Conservation (phyloP, 1,140 invertebrate genomes). For the Dendroctonus valens region DNA sequence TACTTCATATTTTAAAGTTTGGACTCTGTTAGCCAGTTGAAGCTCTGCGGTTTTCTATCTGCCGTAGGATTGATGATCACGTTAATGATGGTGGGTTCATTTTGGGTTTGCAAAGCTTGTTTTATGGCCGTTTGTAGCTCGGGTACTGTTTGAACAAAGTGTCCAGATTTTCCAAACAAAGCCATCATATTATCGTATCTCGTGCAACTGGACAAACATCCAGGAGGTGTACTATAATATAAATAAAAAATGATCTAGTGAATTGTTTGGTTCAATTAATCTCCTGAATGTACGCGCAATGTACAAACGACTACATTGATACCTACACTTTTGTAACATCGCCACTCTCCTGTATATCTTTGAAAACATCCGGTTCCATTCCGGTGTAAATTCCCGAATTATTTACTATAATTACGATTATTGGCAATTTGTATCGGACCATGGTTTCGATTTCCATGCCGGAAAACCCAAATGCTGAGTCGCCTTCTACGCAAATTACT, state of each 20-base stretch:
- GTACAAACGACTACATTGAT: no score
- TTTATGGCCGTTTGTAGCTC: slow-evolving; percentile 73
- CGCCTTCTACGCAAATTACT: slow-evolving; percentile 88
- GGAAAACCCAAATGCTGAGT: slow-evolving; percentile 96
- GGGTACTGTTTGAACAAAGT: slow-evolving; percentile 72
- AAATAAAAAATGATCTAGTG: slow-evolving; percentile 8
- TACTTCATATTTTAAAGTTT: slow-evolving; percentile 60
- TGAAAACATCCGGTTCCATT: slow-evolving; percentile 72
- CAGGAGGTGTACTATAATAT: slow-evolving; percentile 80
- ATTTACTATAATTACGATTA: slow-evolving; percentile 90
- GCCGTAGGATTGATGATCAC: slow-evolving; percentile 85
- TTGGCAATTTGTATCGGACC: slow-evolving; percentile 88
- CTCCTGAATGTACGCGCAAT: no score
- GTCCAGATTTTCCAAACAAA: slow-evolving; percentile 79
- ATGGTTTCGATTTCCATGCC: slow-evolving; percentile 98
- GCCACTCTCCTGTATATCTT: slow-evolving; percentile 64
- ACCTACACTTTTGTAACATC: slow-evolving; percentile 65
- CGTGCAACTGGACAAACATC: slow-evolving; percentile 69
- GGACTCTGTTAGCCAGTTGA: slow-evolving; percentile 88
- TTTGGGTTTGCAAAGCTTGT: slow-evolving; percentile 63
- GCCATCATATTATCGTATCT: slow-evolving; percentile 89
- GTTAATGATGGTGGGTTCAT: slow-evolving; percentile 85
- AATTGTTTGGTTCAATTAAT: no score
- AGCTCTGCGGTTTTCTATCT: slow-evolving; percentile 86
- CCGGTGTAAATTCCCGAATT: slow-evolving; percentile 94